These are phyloP conservation scores for Penaeus japonicus DNA, from an alignment of 1,140 invertebrate genomes.

Conservation along the genomic window DNA sequence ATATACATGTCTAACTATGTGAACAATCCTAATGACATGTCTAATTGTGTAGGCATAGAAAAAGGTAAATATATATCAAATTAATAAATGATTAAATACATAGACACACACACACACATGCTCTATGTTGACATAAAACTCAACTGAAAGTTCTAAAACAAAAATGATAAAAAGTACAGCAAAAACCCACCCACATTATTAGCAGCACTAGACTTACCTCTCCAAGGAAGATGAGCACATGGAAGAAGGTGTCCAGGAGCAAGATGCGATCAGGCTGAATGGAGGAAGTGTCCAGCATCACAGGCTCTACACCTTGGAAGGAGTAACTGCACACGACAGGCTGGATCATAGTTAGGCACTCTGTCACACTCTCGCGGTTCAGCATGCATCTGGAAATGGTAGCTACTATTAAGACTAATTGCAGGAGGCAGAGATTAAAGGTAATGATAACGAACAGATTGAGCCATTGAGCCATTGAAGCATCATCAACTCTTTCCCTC, in stretches of 20 bases:
- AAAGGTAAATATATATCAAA: too few species aligned
- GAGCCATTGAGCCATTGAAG: too few species aligned
- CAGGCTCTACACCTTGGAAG: slow-evolving; percentile 97
- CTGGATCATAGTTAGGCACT: slow-evolving; percentile 99
- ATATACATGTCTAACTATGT: too few species aligned
- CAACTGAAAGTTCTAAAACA: not conserved
- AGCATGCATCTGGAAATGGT: slow-evolving; percentile 84
- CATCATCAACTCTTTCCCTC: too few species aligned
- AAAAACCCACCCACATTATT: not conserved
- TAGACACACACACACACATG: too few species aligned
- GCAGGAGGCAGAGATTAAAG: slow-evolving; percentile 52
- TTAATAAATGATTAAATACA: slow-evolving; percentile 33
- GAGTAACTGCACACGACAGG: slow-evolving; percentile 98
- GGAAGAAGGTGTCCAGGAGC: slow-evolving; percentile 99
- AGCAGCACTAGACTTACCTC: slow-evolving; percentile 73
- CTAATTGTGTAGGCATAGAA: too few species aligned
- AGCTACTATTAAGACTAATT: not conserved
- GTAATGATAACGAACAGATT: too few species aligned
- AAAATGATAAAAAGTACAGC: not conserved
- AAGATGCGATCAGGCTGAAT: slow-evolving; percentile 97
- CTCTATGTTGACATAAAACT: too few species aligned
- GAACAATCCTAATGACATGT: too few species aligned
- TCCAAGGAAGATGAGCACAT: slow-evolving; percentile 99
- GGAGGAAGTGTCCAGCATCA: slow-evolving; percentile 94
- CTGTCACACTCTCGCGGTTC: slow-evolving; percentile 95